Base-by-base conservation (phyloP, 2,888 invertebrate species). In the Meganola albula region DNA sequence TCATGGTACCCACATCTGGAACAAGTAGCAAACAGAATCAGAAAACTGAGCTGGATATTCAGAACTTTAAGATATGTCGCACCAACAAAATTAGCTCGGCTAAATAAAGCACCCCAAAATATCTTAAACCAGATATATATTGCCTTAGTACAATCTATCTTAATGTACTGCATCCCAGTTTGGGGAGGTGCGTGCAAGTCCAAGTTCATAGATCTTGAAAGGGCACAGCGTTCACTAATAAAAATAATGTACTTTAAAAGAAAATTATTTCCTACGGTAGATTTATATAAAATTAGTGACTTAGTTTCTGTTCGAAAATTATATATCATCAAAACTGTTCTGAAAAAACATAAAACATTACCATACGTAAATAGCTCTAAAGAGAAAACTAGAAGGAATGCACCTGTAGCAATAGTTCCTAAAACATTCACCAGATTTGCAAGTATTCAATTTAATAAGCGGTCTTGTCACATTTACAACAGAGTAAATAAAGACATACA, bases 381-480 rank as follows among this genome's bases (percentile, higher is more conserved):
- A 7, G 20, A 20, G 20, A 20, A 20, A 20, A 20, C 8, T 20
- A 20, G 20, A 20, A 20, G 20, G 20, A 20, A 20, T 7, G 20
- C 20, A 20, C 20, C 20, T 7, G 20, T 24, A 12, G 24, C 24
- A 24, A 2, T 24, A n/a, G 12, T 24, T 12, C 24, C 24, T 2
- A 5, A 24, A 12, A 24, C 24, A 24, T 7, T 11, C 11, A 24
- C 24, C 6, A n/a, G 12, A 12, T 24, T 24, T 24, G 24, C 24
- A 30, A 2, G 31, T 24, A 18, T 45, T 41, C 4, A 24, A 24
- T 24, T 12, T 8, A 24, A 24, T 8, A 24, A 24, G 12, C 24
- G 24, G n/a, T n/a, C n/a, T n/a, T n/a, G n/a, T n/a, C n/a, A n/a
- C n/a, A n/a, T n/a, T n/a, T n/a, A n/a, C n/a, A n/a, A n/a, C n/a